Conservation (phyloP, 1,140 invertebrate species). For the Delia radicum region DNA sequence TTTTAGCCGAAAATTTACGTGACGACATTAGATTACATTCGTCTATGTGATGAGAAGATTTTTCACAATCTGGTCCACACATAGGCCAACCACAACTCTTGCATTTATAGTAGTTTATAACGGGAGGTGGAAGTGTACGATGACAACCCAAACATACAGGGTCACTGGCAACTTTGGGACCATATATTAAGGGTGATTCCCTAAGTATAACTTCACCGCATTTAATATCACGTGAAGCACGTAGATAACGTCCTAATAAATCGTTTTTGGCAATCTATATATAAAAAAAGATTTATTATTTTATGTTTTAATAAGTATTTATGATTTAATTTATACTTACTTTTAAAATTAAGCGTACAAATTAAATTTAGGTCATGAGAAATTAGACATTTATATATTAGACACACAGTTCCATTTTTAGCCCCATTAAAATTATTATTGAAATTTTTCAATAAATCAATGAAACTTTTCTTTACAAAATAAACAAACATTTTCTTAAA, state of each 20-base stretch:
- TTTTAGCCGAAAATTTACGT: constrained; percentile 60
- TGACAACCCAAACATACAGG: constrained; percentile 66
- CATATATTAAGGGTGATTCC: constrained; percentile 64
- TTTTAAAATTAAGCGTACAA: no score
- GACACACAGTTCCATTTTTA: no score
- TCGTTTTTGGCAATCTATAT: constrained; percentile 58
- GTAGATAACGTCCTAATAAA: constrained; percentile 63
- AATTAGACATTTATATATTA: no score
- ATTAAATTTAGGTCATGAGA: no score
- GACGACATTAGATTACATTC: constrained; percentile 62
- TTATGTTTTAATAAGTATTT: background rate
- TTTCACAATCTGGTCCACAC: constrained; percentile 60
- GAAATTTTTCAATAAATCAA: no score
- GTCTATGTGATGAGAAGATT: constrained; percentile 56
- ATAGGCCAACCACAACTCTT: constrained; percentile 64
- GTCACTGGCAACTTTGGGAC: constrained; percentile 60
- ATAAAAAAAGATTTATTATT: background rate
- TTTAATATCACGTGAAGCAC: constrained; percentile 66
- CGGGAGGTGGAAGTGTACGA: constrained; percentile 55
- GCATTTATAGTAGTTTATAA: constrained; percentile 62
- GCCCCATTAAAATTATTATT: no score
- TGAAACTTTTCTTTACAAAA: no score
- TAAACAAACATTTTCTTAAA: no score
- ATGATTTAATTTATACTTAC: no score
- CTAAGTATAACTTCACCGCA: constrained; percentile 66